Evolutionary conservation across 1,140 invertebrate species (phyloP).

Genomic region (Belonocnema kinseyi): DNA sequence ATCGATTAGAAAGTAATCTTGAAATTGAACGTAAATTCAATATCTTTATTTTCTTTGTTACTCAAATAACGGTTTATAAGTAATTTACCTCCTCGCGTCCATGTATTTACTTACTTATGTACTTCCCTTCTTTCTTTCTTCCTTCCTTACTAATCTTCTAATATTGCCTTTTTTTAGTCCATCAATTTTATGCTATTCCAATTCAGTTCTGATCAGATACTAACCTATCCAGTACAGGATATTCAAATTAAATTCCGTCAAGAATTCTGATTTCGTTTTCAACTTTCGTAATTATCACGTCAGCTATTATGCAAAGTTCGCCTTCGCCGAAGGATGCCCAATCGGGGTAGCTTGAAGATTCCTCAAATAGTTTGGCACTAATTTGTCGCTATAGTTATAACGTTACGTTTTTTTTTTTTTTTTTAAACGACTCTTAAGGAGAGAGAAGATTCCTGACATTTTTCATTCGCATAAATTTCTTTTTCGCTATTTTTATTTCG

Average conservation of each 20-base stretch:
- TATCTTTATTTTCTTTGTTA: slow-evolving; percentile 22
- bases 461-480: no score
- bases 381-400: no score
- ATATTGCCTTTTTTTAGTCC: neutral
- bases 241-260: slow-evolving; percentile 25
- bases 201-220: neutral
- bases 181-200: neutral
- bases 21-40: slow-evolving; percentile 28
- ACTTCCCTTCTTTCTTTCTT: no score
- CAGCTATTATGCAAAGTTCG: slow-evolving; percentile 13
- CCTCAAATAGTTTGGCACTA: neutral
- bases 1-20: slow-evolving; percentile 31
- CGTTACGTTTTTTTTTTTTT: no score
- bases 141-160: no score
- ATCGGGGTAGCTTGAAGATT: neutral
- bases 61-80: slow-evolving; percentile 17
- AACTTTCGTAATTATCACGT: slow-evolving; percentile 27
- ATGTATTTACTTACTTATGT: neutral
- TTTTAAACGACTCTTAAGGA: no score
- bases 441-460: no score
- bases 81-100: slow-evolving; percentile 9
- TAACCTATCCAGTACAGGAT: slow-evolving; percentile 6
- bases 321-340: slow-evolving; percentile 4
- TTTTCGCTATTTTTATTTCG: no score
- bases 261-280: slow-evolving; percentile 10